These are phyloP conservation scores for Indicator indicator DNA, from an alignment of 2,113 vertebrate genomes.

Conservation along the genomic window DNA sequence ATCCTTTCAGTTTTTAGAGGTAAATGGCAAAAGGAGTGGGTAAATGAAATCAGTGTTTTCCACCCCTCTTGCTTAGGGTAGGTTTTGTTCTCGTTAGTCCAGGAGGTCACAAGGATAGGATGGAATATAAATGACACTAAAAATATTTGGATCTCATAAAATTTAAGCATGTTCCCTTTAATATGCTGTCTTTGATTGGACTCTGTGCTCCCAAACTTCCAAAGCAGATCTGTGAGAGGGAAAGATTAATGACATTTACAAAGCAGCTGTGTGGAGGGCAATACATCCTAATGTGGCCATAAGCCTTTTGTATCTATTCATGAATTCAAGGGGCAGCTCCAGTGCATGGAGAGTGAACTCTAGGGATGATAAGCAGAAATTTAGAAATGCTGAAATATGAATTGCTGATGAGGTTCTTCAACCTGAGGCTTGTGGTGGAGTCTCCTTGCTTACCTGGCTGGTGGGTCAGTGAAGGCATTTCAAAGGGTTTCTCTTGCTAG, in stretches of 20 bases:
- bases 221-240: neutral
- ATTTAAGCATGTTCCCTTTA: neutral
- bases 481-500: neutral
- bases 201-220: neutral
- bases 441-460: neutral
- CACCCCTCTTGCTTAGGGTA: neutral
- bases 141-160: neutral
- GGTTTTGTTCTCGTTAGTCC: neutral
- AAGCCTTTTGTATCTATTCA: slow-evolving; percentile 64
- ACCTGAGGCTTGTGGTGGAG: neutral
- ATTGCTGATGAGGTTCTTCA: slow-evolving; percentile 33
- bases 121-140: slow-evolving; percentile 6
- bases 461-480: neutral
- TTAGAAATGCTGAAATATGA: slow-evolving; percentile 26
- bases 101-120: neutral
- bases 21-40: neutral
- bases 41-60: neutral
- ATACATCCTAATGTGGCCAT: slow-evolving; percentile 20
- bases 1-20: neutral
- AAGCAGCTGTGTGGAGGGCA: neutral
- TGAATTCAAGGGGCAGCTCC: slow-evolving; percentile 29
- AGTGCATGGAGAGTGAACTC: neutral
- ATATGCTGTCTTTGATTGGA: neutral
- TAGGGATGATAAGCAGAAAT: slow-evolving; percentile 39
- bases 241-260: slow-evolving; percentile 22